Evolutionary conservation across 2,113 vertebrate genomes (phyloP).

Genomic region (Protobothrops flavoviridis): DNA sequence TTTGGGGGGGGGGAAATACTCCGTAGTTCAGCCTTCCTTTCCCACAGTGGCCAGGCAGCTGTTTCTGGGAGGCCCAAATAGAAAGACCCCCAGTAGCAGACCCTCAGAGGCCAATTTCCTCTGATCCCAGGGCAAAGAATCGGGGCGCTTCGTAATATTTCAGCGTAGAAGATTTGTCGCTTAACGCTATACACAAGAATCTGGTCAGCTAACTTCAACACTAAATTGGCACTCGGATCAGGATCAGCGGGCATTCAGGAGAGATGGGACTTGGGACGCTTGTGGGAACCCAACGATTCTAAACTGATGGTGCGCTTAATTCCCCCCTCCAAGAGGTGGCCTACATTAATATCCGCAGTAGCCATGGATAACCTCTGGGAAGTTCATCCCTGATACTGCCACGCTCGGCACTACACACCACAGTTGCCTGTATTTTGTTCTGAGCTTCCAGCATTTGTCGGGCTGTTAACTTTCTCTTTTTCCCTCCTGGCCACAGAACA

Average conservation of each 20-base stretch:
- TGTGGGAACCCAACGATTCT: neutral
- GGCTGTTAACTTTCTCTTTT: neutral
- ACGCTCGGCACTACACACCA: neutral
- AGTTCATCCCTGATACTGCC: neutral
- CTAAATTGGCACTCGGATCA: neutral
- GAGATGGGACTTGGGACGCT: too few species aligned
- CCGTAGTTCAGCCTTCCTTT: neutral
- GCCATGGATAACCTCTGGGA: neutral
- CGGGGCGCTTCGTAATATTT: too few species aligned
- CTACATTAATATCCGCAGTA: neutral
- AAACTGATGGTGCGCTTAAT: too few species aligned
- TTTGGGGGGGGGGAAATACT: neutral
- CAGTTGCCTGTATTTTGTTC: neutral
- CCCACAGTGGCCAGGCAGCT: neutral
- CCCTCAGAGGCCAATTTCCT: neutral
- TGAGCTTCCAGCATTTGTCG: neutral
- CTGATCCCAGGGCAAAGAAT: neutral
- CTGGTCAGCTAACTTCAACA: neutral
- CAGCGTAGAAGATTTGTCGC: neutral
- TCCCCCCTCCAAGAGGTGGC: too few species aligned
- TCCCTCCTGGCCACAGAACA: slow-evolving; percentile 75
- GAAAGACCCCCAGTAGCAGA: neutral
- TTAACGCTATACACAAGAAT: neutral
- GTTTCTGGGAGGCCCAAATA: neutral
- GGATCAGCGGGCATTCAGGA: neutral